phyloP scores from a whole-genome alignment of 2,888 invertebrate genomes.

The Napeogenes inachia region DNA sequence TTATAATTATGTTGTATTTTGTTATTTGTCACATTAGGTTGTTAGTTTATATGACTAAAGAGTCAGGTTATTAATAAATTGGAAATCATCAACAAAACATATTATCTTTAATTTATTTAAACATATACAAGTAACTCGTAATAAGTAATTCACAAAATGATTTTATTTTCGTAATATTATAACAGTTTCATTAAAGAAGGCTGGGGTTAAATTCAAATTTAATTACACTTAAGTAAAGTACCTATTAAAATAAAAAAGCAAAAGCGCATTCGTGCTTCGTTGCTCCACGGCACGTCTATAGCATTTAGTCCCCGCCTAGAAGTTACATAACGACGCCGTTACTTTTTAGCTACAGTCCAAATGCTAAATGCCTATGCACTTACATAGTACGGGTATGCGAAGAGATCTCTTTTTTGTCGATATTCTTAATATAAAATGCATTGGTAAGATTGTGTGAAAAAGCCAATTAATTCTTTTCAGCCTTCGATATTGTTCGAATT shows the following conservation, averaged over 20 bases:
- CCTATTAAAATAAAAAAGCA: conserved; percentile 7
- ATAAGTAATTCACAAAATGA: neutral
- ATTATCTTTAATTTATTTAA: too few relatives aligned
- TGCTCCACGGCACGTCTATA: conserved; percentile 40
- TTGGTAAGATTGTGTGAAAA: neutral
- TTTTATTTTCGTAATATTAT: neutral
- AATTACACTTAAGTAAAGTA: conserved; percentile 2
- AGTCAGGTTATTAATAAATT: too few relatives aligned
- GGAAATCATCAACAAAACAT: too few relatives aligned
- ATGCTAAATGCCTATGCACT: conserved; percentile 50
- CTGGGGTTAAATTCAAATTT: conserved; percentile 2
- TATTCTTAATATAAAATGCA: neutral
- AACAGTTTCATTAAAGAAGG: neutral
- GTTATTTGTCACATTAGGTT: too few relatives aligned
- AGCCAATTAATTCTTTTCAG: neutral
- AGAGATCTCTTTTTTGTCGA: too few relatives aligned
- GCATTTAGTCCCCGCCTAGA: conserved; percentile 47
- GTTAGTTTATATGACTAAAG: too few relatives aligned
- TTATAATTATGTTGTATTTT: too few relatives aligned
- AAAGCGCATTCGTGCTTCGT: conserved; percentile 31
- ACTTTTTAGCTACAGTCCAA: conserved; percentile 56
- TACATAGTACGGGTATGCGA: conserved; percentile 12
- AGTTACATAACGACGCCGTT: conserved; percentile 53
- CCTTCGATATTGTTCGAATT: neutral
- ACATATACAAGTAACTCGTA: neutral